Conservation (phyloP, 2,888 invertebrate genomes). For the Argyra leucocephala region DNA sequence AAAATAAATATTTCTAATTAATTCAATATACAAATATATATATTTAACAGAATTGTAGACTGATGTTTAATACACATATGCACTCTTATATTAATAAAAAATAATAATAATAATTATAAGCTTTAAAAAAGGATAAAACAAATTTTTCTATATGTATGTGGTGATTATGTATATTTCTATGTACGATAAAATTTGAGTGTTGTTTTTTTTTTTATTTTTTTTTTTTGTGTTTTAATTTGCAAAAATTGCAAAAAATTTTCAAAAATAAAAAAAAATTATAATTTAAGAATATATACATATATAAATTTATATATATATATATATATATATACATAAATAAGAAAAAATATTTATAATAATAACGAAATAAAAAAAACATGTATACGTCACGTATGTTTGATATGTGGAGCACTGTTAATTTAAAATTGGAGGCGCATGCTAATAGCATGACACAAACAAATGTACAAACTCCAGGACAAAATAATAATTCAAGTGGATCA, state of each 20-base stretch:
- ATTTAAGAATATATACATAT: neutral
- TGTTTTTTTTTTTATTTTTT: too few species aligned
- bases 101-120: too few species aligned
- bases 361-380: constrained; percentile 33
- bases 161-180: too few species aligned
- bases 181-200: too few species aligned
- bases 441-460: constrained; percentile 44
- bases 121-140: too few species aligned
- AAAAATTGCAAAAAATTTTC: neutral
- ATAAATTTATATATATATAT: neutral
- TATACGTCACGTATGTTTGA: constrained; percentile 47
- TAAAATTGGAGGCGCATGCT: constrained; percentile 45
- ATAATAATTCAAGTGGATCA: constrained; percentile 44
- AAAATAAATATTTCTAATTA: neutral
- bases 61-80: too few species aligned
- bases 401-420: constrained; percentile 46
- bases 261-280: neutral
- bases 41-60: neutral
- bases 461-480: constrained; percentile 41
- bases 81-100: neutral
- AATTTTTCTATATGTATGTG: too few species aligned
- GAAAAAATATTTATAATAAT: constrained; percentile 7
- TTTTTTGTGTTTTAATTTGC: too few species aligned
- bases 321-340: constrained; percentile 13
- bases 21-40: too few species aligned